phyloP scores from a whole-genome alignment of 2,797 vertebrate species.

The Microctenopoma lineatum region DNA sequence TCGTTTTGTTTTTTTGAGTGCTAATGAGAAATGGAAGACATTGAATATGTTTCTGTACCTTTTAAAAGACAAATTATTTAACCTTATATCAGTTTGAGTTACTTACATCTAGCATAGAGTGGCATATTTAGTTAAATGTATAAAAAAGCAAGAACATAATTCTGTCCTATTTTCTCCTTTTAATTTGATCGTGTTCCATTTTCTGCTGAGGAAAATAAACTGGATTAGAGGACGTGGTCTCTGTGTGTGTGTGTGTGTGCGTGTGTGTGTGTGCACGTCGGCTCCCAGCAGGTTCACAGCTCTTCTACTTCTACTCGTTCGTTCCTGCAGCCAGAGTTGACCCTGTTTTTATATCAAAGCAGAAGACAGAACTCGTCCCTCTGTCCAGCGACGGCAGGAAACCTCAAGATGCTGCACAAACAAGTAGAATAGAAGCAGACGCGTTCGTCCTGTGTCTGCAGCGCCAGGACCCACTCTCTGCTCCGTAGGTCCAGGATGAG shows the following conservation, averaged over 20 bases:
- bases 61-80: slow-evolving; percentile 90
- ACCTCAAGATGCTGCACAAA: too few species aligned
- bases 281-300: too few species aligned
- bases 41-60: slow-evolving; percentile 86
- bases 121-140: slow-evolving; percentile 96
- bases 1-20: slow-evolving; percentile 55
- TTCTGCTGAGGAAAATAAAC: slow-evolving; percentile 82
- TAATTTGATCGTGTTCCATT: slow-evolving; percentile 79
- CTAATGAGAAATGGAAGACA: slow-evolving; percentile 72
- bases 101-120: slow-evolving; percentile 95
- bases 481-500: too few species aligned
- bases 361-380: too few species aligned
- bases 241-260: not conserved
- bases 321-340: too few species aligned
- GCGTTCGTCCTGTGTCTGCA: too few species aligned
- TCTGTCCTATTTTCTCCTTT: slow-evolving; percentile 83
- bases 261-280: too few species aligned
- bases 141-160: slow-evolving; percentile 87
- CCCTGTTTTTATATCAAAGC: too few species aligned
- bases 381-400: too few species aligned
- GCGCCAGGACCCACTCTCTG: too few species aligned
- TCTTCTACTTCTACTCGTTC: too few species aligned
- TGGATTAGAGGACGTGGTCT: slow-evolving; percentile 73
- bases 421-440: too few species aligned
- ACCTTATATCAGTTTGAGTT: slow-evolving; percentile 97